These are phyloP conservation scores for Brachionus koreanus DNA, from an alignment of 1,140 invertebrate genomes.

Conservation along the genomic window DNA sequence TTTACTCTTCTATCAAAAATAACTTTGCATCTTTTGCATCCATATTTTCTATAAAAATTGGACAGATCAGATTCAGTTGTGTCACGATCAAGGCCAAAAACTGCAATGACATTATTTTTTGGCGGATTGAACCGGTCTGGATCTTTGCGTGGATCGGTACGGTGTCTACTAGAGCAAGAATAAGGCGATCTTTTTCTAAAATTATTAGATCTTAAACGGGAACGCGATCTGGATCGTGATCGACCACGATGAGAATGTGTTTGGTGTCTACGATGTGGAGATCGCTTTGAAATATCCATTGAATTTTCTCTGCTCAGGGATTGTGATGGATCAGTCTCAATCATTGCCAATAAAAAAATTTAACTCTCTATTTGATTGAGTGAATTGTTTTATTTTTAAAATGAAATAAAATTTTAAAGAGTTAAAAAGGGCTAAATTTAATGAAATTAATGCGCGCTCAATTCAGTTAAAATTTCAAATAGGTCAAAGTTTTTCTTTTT, in stretches of 20 bases:
- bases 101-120: background rate
- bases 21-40: constrained; percentile 7
- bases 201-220: background rate
- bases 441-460: background rate
- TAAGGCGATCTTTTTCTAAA: background rate
- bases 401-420: too few relatives aligned
- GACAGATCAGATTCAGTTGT: constrained; percentile 3
- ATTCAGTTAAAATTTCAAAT: background rate
- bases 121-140: background rate
- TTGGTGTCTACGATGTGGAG: background rate
- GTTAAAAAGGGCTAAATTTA: background rate
- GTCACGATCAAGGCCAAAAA: constrained; percentile 28
- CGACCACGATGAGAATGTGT: background rate
- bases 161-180: background rate
- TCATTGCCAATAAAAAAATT: background rate
- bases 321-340: background rate
- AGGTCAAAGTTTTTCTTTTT: background rate
- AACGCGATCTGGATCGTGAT: background rate
- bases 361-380: background rate
- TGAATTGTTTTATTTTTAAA: background rate
- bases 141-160: background rate
- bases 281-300: background rate
- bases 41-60: constrained; percentile 29
- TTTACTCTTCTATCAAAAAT: constrained; percentile 40
- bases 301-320: background rate